Evolutionary conservation across 2,113 vertebrate genomes (phyloP).

Genomic region (Scartelaos histophorus): DNA sequence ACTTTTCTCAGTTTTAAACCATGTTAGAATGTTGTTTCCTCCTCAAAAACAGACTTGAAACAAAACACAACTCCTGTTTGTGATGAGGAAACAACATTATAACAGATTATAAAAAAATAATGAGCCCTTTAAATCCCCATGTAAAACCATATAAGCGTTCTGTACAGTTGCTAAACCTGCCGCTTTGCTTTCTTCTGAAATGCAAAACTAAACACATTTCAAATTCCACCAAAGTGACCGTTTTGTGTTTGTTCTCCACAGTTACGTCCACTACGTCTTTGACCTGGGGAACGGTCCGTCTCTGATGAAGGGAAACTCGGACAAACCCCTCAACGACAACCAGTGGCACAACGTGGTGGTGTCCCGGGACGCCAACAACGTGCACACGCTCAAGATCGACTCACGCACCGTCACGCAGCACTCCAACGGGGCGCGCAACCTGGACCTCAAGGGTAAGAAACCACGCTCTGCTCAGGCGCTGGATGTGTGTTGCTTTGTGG

Average conservation of each 20-base stretch:
- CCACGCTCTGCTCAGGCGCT: too few relatives aligned
- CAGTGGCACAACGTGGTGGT: constrained; percentile 97
- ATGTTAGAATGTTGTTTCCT: too few relatives aligned
- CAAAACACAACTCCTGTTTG: too few relatives aligned
- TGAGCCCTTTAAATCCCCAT: too few relatives aligned
- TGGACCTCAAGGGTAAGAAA: constrained; percentile 90
- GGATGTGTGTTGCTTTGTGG: too few relatives aligned
- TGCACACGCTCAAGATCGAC: constrained; percentile 91
- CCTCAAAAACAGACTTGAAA: too few relatives aligned
- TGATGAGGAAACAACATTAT: too few relatives aligned
- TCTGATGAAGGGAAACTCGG: constrained; percentile 95
- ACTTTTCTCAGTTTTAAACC: too few relatives aligned
- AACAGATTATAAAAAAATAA: too few relatives aligned
- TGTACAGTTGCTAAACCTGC: too few relatives aligned
- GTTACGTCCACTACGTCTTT: constrained; percentile 93
- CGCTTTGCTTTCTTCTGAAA: too few relatives aligned
- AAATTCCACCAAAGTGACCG: neutral
- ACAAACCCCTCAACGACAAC: constrained; percentile 91
- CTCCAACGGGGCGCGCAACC: constrained; percentile 89
- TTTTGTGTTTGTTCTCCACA: constrained; percentile 37
- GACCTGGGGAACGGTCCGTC: constrained; percentile 93
- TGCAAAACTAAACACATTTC: neutral
- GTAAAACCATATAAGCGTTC: too few relatives aligned
- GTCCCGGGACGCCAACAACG: constrained; percentile 85
- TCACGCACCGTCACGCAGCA: constrained; percentile 93